Evolutionary conservation across 2,888 invertebrate genomes (phyloP).

Genomic region (Phoronis australis): DNA sequence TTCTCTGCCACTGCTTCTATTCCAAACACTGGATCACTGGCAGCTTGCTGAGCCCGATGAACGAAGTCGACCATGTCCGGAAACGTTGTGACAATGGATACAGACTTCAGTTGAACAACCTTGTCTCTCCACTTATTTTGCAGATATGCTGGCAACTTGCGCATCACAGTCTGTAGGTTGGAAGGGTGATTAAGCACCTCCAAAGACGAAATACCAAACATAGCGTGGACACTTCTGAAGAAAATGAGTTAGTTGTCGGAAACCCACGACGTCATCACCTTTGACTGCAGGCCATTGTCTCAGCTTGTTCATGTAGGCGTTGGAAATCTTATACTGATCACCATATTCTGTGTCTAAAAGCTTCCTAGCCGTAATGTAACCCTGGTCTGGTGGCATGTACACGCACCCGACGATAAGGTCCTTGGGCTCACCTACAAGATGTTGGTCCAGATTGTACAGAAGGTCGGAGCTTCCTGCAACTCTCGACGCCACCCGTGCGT

Average conservation of each 20-base stretch:
- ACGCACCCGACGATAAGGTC: background rate
- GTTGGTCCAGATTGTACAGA: background rate
- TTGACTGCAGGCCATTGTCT: background rate
- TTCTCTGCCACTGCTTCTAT: background rate
- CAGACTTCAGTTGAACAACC: background rate
- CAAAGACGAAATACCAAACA: background rate
- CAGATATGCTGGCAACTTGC: background rate
- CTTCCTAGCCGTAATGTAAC: background rate
- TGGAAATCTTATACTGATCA: background rate
- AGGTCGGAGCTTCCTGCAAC: background rate
- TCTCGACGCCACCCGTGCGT: background rate
- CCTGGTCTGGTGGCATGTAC: background rate
- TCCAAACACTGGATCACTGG: background rate
- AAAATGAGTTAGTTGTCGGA: background rate
- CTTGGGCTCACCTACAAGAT: background rate
- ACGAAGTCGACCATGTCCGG: background rate
- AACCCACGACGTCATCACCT: background rate
- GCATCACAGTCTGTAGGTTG: background rate
- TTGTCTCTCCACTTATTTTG: background rate
- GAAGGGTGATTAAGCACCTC: background rate
- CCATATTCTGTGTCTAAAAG: background rate
- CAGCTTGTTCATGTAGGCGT: background rate
- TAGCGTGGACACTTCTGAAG: background rate
- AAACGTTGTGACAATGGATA: background rate
- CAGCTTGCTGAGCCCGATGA: background rate